Conservation (phyloP, 2,113 vertebrate species). For the Sardina pilchardus region DNA sequence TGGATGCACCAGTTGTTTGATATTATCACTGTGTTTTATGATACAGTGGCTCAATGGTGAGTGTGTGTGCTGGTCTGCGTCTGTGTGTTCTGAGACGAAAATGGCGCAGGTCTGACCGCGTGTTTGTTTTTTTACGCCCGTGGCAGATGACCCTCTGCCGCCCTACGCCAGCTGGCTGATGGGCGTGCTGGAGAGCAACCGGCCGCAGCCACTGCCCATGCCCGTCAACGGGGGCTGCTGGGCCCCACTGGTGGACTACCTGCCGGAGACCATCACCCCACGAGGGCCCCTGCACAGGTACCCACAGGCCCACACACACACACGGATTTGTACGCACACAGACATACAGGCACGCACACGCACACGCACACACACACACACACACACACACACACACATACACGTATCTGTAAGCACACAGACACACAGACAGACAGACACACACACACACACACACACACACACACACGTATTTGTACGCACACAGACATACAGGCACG, state of each 20-base stretch:
- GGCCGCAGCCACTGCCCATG: conserved; percentile 93
- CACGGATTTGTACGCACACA: background rate
- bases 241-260: conserved; percentile 96
- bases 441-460: background rate
- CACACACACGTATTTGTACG: background rate
- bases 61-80: background rate
- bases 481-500: background rate
- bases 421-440: background rate
- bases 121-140: background rate
- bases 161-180: conserved; percentile 94
- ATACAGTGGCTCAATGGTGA: background rate
- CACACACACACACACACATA: conserved; percentile 13
- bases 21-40: background rate
- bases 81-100: background rate
- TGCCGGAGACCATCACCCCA: conserved; percentile 94
- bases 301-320: conserved; percentile 18
- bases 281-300: conserved; percentile 93
- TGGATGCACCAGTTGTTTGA: too few species aligned
- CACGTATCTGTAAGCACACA: background rate
- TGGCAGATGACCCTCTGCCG: conserved; percentile 86
- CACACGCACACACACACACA: background rate
- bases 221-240: conserved; percentile 94
- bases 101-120: background rate
- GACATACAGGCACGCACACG: background rate
- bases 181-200: conserved; percentile 88